Percentiles rank a stretch among this genome's conserved stretches.
Evolutionary conservation across 2,797 vertebrate genomes (phyloP).

Genomic region (Moxostoma hubbsi): DNA sequence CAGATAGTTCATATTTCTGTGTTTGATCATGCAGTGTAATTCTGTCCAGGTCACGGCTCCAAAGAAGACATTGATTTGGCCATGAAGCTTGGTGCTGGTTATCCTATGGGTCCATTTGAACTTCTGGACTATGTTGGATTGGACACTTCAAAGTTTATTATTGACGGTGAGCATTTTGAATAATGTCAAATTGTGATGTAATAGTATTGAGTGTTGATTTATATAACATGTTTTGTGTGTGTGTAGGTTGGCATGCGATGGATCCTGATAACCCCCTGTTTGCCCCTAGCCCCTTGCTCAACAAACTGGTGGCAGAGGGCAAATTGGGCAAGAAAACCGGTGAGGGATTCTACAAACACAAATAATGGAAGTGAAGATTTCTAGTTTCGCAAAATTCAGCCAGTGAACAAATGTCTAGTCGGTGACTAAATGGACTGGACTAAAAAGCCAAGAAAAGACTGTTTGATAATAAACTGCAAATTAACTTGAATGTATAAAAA

Average conservation of each 20-base stretch:
- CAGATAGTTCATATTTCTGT: too few species aligned
- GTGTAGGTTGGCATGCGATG: constrained; percentile 84
- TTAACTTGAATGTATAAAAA: neutral
- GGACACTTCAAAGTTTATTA: constrained; percentile 92
- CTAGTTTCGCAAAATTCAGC: neutral
- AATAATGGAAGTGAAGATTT: constrained; percentile 70
- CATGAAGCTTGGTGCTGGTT: constrained; percentile 94
- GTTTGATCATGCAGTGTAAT: neutral
- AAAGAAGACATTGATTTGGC: constrained; percentile 97
- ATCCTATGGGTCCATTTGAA: constrained; percentile 98
- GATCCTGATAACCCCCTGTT: constrained; percentile 87
- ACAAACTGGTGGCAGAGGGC: constrained; percentile 90
- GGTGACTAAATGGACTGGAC: neutral
- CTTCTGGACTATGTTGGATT: constrained; percentile 94
- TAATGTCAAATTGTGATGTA: neutral
- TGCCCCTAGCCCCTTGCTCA: constrained; percentile 79
- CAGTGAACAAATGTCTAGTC: neutral
- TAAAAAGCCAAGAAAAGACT: neutral
- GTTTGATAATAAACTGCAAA: neutral
- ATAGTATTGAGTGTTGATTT: neutral
- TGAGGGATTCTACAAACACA: constrained; percentile 96
- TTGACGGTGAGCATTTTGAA: constrained; percentile 82
- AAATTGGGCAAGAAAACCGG: constrained; percentile 92
- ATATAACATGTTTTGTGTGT: neutral
- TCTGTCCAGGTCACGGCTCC: constrained; percentile 86